Evolutionary conservation across 2,888 invertebrate genomes (phyloP).

Genomic region (Augiades crinisus): DNA sequence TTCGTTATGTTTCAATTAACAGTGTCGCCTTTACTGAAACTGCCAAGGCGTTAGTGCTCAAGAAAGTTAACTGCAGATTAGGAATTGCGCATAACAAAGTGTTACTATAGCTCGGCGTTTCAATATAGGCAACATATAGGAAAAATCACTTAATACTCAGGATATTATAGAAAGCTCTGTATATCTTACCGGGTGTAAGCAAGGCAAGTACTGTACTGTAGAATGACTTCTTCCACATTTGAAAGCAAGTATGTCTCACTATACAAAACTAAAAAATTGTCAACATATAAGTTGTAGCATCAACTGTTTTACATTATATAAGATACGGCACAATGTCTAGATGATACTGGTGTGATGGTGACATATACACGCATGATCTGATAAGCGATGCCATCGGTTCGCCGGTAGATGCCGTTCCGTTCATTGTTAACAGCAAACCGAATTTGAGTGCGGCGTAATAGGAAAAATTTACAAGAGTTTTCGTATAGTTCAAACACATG

Average conservation of each 20-base stretch:
- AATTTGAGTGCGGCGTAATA: background rate
- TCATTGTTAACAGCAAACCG: constrained; percentile 1
- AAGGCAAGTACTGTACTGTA: constrained; percentile 80
- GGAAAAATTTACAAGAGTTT: constrained; percentile 29
- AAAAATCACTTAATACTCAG: constrained; percentile 76
- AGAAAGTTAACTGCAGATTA: constrained; percentile 14
- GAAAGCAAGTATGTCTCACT: constrained; percentile 80
- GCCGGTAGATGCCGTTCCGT: constrained; percentile 26
- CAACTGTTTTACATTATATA: constrained; percentile 72
- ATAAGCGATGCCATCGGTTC: constrained; percentile 51
- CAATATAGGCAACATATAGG: constrained; percentile 68
- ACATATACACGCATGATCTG: constrained; percentile 40
- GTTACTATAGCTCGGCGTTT: constrained; percentile 47
- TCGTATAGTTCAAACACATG: constrained; percentile 30
- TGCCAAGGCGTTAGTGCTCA: constrained; percentile 39
- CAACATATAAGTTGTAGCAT: constrained; percentile 75
- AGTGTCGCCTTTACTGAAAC: constrained; percentile 70
- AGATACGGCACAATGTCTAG: constrained; percentile 75
- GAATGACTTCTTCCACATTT: constrained; percentile 81
- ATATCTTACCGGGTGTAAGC: constrained; percentile 81
- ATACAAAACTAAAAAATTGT: constrained; percentile 79
- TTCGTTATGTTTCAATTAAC: constrained; percentile 65
- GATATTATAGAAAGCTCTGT: constrained; percentile 80
- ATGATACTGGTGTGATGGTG: constrained; percentile 60
- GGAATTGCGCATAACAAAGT: constrained; percentile 29